Base-by-base conservation (phyloP, 2,888 invertebrate species). In the Drosophila falleni region DNA sequence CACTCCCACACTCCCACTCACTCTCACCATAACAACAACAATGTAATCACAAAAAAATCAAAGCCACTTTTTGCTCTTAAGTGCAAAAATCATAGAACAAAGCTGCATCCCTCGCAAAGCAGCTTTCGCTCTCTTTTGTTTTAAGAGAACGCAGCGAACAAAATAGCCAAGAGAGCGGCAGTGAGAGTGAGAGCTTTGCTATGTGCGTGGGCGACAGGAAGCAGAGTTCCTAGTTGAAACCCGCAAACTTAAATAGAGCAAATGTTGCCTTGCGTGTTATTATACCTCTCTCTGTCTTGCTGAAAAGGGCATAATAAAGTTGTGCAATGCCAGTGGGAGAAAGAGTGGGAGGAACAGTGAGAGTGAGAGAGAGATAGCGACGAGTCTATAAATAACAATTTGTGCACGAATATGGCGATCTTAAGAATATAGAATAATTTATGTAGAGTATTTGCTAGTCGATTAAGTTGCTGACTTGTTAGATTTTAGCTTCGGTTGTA, bases 61-160 rank as follows among this genome's bases (percentile, higher is more conserved):
- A 78, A 84, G 78, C 81, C 71, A 87, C 80, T 75, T 78, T 80
- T 67, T 74, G 80, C 87, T 84, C 84, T 87, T 84, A 84, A 83
- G 81, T 79, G 84, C 87, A 77, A 77, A 84, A 86, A 77, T 77
- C 87, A 74, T 67, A 64, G 65, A 63, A 46, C 63, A 71, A 66
- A 72, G 54, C 47, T 39, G 61, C 73, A 77, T 75, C 79, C 81
- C 84, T 77, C 67, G 23, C 4, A 35, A 46, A 26, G 41, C 63
- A 63, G 44, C 63, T 58, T 61, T 59, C 26, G 39, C 55, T 61
- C 51, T 41, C 51, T 65, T 29, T 66, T 70, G 76, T 71, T 50
- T 19, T 9, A 59, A 67, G 58, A 72, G 66, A 55, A 46, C 31
- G 33, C 11, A 2, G 5, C 0, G 4, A 35, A 13, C 10, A 13